Conservation (phyloP, 2,888 invertebrate species). For the Alviniconcha strummeri region DNA sequence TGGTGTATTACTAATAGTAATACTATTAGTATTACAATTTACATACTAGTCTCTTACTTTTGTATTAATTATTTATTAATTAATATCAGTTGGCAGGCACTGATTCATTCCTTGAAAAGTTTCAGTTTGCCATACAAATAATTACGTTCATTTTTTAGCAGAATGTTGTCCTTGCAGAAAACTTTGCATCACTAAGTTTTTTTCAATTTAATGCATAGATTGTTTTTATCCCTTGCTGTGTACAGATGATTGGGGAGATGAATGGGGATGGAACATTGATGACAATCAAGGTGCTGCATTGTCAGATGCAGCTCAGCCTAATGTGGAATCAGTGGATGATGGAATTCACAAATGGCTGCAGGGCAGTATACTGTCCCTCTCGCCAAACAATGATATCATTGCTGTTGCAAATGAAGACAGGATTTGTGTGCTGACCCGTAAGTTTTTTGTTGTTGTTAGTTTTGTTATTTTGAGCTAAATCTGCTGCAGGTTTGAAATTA, state of each 20-base stretch:
- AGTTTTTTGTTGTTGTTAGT: slow-evolving; percentile 36
- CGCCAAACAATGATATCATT: slow-evolving; percentile 83
- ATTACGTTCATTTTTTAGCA: no score
- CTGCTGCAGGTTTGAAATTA: no score
- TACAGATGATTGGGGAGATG: slow-evolving; percentile 61
- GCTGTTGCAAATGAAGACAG: slow-evolving; percentile 81
- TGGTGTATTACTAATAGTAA: no score
- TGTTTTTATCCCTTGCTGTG: neutral
- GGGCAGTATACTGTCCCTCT: slow-evolving; percentile 80
- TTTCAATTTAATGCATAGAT: neutral
- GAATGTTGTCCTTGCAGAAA: no score
- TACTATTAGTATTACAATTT: neutral
- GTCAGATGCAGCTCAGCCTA: slow-evolving; percentile 41
- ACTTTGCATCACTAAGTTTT: neutral
- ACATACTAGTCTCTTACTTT: no score
- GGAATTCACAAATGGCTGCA: slow-evolving; percentile 79
- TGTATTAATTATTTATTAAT: no score
- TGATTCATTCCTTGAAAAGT: neutral
- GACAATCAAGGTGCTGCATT: slow-evolving; percentile 49
- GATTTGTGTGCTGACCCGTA: slow-evolving; percentile 78
- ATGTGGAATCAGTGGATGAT: slow-evolving; percentile 48
- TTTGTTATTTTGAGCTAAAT: neutral
- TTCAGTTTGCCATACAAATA: neutral
- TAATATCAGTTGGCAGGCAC: no score
- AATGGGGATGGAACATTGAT: slow-evolving; percentile 71